Conservation (phyloP, 1,140 invertebrate species). For the Drosophila repletoides region DNA sequence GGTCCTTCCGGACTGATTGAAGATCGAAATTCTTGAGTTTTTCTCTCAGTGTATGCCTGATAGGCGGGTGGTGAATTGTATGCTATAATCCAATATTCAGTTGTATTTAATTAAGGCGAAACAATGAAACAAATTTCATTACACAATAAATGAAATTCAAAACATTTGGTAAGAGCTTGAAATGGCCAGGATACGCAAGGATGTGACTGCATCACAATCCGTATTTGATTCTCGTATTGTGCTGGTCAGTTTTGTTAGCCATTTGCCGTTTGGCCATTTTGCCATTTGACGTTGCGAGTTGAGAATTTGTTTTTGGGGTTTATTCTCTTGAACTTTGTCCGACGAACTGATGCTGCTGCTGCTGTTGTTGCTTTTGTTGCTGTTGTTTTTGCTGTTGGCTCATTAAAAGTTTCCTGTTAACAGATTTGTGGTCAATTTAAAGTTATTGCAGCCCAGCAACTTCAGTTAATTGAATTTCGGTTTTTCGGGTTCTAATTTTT, state of each 20-base stretch:
- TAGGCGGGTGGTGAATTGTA: too few species aligned
- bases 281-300: constrained; percentile 11
- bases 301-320: constrained; percentile 28
- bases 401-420: constrained; percentile 58
- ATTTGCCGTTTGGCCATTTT: constrained; percentile 11
- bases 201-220: not conserved
- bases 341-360: constrained; percentile 2
- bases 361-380: constrained; percentile 3
- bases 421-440: constrained; percentile 62
- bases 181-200: constrained; percentile 1
- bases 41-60: too few species aligned
- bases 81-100: not conserved
- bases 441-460: constrained; percentile 44
- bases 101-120: constrained; percentile 19
- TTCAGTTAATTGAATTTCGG: constrained; percentile 53
- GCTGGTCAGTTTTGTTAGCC: constrained; percentile 22
- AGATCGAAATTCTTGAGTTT: too few species aligned
- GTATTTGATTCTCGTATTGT: constrained; percentile 1
- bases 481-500: constrained; percentile 22
- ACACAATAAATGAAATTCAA: constrained; percentile 2
- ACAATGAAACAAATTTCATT: constrained; percentile 28
- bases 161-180: not conserved
- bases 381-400: constrained; percentile 18
- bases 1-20: too few species aligned
- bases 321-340: constrained; percentile 2